Evolutionary conservation across 53 echinoderm and acorn worm species (phyloP), one percentile per base, ranked within the genome.

Genomic region (Holothuria leucospilota): DNA sequence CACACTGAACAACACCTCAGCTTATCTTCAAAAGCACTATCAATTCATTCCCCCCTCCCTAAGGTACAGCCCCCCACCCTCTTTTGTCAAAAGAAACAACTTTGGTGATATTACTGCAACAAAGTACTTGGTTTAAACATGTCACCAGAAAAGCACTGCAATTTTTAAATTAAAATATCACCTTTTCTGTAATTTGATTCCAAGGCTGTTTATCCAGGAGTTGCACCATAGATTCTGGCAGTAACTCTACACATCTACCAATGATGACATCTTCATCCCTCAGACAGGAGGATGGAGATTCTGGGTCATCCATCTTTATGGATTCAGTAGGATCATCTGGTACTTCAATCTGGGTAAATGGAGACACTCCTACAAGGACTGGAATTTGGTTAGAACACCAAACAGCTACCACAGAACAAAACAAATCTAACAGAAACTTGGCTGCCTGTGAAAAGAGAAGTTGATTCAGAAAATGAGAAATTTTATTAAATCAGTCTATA

Each of bases 181-280:
- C 94, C 95, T 94, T 94, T 21, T 90, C 88, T 9, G 88, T 90
- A 13, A 92, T 68, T 63, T 92, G 95, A 25, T 82, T 84, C 95
- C 95, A 94, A 23, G 92, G 95, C 46, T 90, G 74, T 27, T 34
- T 71, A 30, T 84, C 46, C 68, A 94, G 84, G 14, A 94, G 59
- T 6, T 40, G 51, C 24, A 66, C 77, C 39, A 94, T 27, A 29
- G 88, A 81, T 29, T 87, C 63, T 5, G 95, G 63, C 25, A 92
- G 21, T 13, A 92, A 56, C 27, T 70, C 41, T n/a, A 80, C 15
- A 27, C 89, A 29, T 39, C 78, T 80, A 29, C 62, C 60, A 11
- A 87, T 59, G 59, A 80, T 46, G 77, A 41, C 66, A 82, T 42
- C 72, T 61, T 89, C 62, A 83, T 89, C 60, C 46, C 72, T 71